Evolutionary conservation across 2,888 invertebrate genomes (phyloP).

Genomic region (Orthosia incerta): DNA sequence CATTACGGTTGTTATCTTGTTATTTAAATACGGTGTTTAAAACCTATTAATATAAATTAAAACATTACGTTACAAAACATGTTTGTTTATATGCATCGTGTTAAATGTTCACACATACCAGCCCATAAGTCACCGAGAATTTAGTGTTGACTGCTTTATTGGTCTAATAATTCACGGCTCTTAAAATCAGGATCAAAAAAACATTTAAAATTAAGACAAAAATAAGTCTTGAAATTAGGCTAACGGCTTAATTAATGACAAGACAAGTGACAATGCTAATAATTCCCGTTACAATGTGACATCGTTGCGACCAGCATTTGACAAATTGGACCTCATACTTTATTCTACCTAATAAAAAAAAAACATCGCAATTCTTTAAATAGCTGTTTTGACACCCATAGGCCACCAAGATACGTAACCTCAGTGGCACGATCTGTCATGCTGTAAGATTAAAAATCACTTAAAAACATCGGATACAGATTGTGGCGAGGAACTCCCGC

Average conservation of each 20-base stretch:
- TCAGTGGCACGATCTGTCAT: conserved; percentile 68
- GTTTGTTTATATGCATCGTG: conserved; percentile 23
- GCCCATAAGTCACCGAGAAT: conserved; percentile 30
- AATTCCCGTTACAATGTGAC: conserved; percentile 37
- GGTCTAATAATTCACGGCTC: conserved; percentile 21
- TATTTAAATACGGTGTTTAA: conserved; percentile 16
- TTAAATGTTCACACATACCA: conserved; percentile 35
- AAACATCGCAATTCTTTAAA: conserved; percentile 18
- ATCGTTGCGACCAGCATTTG: conserved; percentile 24
- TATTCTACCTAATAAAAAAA: conserved; percentile 27
- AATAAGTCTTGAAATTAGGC: conserved; percentile 14
- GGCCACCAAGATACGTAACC: conserved; percentile 39
- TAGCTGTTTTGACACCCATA: conserved; percentile 21
- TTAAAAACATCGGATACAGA: conserved; percentile 65
- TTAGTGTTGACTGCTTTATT: conserved; percentile 39
- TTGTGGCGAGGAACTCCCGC: conserved; percentile 41
- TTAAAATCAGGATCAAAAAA: conserved; percentile 23
- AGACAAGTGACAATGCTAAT: conserved; percentile 1
- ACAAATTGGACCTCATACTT: conserved; percentile 30
- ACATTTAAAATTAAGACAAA: conserved; percentile 15
- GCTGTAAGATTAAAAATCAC: conserved; percentile 70
- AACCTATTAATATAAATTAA: conserved; percentile 9
- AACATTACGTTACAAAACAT: conserved; percentile 1
- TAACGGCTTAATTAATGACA: conserved; percentile 36
- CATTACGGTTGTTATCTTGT: not conserved